Evolutionary conservation across 2,113 vertebrate genomes (phyloP).

Genomic region (Mandrillus leucophaeus): DNA sequence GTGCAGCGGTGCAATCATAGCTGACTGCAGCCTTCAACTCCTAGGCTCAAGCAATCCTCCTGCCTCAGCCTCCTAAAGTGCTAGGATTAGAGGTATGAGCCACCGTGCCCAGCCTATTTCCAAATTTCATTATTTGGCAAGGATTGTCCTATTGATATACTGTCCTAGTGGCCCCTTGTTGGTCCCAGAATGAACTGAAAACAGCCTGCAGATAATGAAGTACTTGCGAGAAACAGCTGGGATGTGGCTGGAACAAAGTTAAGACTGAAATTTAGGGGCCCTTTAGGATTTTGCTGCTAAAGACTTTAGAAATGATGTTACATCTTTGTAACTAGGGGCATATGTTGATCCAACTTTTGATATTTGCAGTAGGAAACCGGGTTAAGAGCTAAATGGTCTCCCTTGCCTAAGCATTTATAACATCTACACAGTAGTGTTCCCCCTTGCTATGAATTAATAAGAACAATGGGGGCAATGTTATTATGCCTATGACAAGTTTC

Average conservation of each 20-base stretch:
- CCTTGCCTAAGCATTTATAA: background rate
- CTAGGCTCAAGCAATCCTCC: too few species aligned
- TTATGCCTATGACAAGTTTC: background rate
- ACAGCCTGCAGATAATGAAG: background rate
- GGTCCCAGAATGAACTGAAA: background rate
- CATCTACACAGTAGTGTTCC: background rate
- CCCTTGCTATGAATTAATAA: background rate
- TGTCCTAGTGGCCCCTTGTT: background rate
- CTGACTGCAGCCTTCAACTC: too few species aligned
- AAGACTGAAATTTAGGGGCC: background rate
- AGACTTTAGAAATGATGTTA: background rate
- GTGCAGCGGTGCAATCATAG: too few species aligned
- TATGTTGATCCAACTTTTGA: background rate
- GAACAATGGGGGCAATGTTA: background rate
- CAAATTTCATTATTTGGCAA: slow-evolving; percentile 21
- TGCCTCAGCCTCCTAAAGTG: too few species aligned
- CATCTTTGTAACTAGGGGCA: background rate
- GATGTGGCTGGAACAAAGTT: background rate
- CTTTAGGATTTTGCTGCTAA: background rate
- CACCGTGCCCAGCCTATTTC: background rate
- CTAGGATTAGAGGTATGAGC: too few species aligned
- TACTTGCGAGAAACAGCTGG: background rate
- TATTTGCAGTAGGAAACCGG: background rate
- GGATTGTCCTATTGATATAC: background rate
- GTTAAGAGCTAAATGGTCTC: background rate